Conservation (phyloP, 1,140 invertebrate genomes). For the Vollenhovia emeryi region DNA sequence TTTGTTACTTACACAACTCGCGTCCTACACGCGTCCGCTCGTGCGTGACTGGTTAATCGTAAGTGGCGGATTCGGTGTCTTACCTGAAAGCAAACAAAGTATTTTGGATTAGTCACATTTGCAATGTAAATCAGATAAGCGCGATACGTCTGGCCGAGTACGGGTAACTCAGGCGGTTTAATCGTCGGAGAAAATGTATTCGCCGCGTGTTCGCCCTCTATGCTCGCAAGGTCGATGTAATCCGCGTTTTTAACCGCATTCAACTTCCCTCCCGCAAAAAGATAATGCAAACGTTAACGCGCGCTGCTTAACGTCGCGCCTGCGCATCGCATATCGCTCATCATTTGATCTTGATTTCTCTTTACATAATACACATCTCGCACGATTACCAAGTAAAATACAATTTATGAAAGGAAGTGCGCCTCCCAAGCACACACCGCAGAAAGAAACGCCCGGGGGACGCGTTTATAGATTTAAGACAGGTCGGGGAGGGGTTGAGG, state of each 20-base stretch:
- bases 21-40: background rate
- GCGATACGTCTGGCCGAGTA: background rate
- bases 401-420: constrained; percentile 31
- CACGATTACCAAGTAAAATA: constrained; percentile 36
- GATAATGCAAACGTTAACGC: constrained; percentile 11
- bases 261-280: constrained; percentile 24
- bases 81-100: constrained; percentile 60
- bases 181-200: constrained; percentile 7
- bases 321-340: background rate
- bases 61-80: constrained; percentile 18
- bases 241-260: constrained; percentile 17
- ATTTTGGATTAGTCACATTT: constrained; percentile 41
- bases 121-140: constrained; percentile 38
- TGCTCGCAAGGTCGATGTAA: constrained; percentile 6
- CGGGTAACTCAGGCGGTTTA: background rate
- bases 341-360: constrained; percentile 40
- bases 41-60: constrained; percentile 14
- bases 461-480: constrained; percentile 58
- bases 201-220: background rate
- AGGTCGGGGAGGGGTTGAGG: too few species aligned
- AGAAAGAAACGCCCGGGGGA: background rate
- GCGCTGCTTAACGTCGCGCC: constrained; percentile 7
- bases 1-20: constrained; percentile 49
- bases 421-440: background rate
- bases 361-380: constrained; percentile 25